Evolutionary conservation across 2,888 invertebrate species (phyloP), one percentile per base, ranked within the genome.

Genomic region (Molanna angustata): DNA sequence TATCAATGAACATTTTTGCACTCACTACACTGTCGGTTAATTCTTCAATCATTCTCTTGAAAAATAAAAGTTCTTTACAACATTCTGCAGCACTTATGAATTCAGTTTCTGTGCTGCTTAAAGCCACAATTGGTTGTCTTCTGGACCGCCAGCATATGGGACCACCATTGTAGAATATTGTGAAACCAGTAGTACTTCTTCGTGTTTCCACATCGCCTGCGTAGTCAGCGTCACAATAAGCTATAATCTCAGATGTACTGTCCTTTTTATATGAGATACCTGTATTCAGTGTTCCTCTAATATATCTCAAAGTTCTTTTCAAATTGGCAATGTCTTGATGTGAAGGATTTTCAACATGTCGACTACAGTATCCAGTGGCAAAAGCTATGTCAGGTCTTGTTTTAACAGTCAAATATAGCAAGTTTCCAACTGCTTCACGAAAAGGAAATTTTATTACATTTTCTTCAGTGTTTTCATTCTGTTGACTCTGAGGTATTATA

Each of bases 161-260:
- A 13, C 35, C 35, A 35, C 14, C 14, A 14, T 11, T 14, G 9
- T 13, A 35, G 13, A 35, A 13, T 11, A 35, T 35, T 14, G 14
- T 14, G 13, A 35, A 35, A 13, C 35, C 35, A 13, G 35, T 35
- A 13, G 35, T 35, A 35, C 35, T 35, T 35, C 35, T 35, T 35
- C 35, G 9, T 14, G 35, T 35, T 14, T 13, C 9, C 9, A 14
- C 13, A 13, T 35, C 35, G 9, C 35, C 35, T 13, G 35, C 35
- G 13, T 35, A 35, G 14, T 35, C 35, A 13, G 35, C 9, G 13
- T 35, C 35, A 35, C 35, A 35, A 35, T 9, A 35, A 4, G 35
- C 35, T 35, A 13, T 35, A n/a, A 35, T 35, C n/a, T n/a, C n/a
- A n/a, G n/a, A n/a, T 35, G 35, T 35, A 35, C 35, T 35, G 14